phyloP scores from a whole-genome alignment of 2,888 invertebrate species.

The Bellardia bayeri region DNA sequence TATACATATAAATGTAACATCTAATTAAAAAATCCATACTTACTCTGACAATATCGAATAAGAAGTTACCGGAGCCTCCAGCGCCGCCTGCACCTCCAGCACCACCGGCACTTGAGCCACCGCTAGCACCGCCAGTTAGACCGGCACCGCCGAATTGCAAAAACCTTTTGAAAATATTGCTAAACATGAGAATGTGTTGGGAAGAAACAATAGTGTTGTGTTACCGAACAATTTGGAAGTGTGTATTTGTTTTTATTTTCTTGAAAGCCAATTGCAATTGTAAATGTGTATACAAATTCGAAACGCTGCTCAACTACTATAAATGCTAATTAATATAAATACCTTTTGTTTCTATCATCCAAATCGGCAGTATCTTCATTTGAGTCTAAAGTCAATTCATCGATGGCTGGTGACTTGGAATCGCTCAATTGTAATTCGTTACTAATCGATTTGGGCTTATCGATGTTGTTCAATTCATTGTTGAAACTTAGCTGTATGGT shows the following conservation, averaged over 20 bases:
- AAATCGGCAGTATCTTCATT: constrained; percentile 89
- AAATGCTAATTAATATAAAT: constrained; percentile 28
- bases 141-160: constrained; percentile 85
- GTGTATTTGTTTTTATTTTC: constrained; percentile 28
- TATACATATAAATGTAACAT: too few relatives aligned
- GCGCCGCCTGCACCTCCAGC: constrained; percentile 85
- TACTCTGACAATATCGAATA: constrained; percentile 95
- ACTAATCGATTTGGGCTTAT: constrained; percentile 79
- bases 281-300: background rate
- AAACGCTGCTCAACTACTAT: background rate
- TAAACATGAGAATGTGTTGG: constrained; percentile 73
- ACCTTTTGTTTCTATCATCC: constrained; percentile 92
- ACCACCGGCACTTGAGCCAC: constrained; percentile 80
- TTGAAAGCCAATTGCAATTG: constrained; percentile 42
- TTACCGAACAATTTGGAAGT: constrained; percentile 64
- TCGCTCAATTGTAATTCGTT: constrained; percentile 86
- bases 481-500: constrained; percentile 82
- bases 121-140: constrained; percentile 78
- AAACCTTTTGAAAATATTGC: constrained; percentile 83
- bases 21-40: constrained; percentile 83
- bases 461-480: constrained; percentile 78
- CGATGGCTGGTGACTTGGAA: constrained; percentile 87
- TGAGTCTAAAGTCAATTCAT: constrained; percentile 89
- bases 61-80: constrained; percentile 94
- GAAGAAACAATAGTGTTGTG: constrained; percentile 52